Base-by-base conservation (phyloP, 1,140 invertebrate genomes). In the Octopus sinensis region DNA sequence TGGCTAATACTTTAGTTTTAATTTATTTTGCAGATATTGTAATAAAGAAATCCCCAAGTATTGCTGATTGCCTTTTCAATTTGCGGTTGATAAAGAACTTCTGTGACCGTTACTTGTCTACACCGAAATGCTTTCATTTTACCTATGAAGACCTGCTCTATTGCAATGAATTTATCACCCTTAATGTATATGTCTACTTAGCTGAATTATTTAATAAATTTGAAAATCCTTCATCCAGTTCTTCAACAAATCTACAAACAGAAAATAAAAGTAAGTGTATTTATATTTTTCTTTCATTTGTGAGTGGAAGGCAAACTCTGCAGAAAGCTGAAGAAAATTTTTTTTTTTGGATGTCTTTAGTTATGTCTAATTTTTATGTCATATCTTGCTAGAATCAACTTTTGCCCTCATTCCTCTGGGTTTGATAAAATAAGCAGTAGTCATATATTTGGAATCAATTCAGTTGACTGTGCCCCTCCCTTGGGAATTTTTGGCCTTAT, bases 151-250 rank as follows among this genome's bases (percentile, higher is more conserved):
- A 99, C 90, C 94, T 99, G 78, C 95, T 98, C 53, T 98, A 98
- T 89, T 95, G 97, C 93, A 94, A 96, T 90, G 96, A 96, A 43
- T 83, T 82, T 68, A 81, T 91, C 52, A 86, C 85, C 88, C 94
- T 96, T 88, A 99, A 99, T 92, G 92, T 99, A 86, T 93, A 98
- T 84, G 96, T 96, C 75, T 95, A 99, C 92, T 92, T 99, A 84
- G 96, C 97, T 80, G 97, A 99, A 90, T 93, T 99, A 83, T 99
- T 99, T 90, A 97, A 97, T 89, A 93, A 97, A 82, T 93, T 99
- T 88, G 98, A 99, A 81, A 82, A 86, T n/a, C 79, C 82, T 62
- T 79, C 81, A 80, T 80, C 10, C 62, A 83, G 79, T 30, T 5
- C 80, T 84, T 17, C 78, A 52, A 30, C 78, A 82, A 4, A 77